Evolutionary conservation across 2,888 invertebrate genomes (phyloP), one percentile per base, ranked within the genome.

Genomic region (Vesta saturnalis): DNA sequence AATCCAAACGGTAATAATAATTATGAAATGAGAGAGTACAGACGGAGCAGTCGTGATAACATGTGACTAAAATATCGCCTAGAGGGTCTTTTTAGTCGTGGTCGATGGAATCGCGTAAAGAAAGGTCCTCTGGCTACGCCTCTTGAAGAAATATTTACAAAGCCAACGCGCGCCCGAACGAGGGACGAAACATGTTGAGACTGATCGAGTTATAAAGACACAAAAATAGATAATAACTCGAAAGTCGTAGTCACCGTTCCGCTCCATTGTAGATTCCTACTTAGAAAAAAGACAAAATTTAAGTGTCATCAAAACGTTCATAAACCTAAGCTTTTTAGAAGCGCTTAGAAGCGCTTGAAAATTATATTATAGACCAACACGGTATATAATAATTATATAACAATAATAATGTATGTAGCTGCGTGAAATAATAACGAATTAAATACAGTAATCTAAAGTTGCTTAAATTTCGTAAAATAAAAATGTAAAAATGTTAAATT

Each of bases 51-150:
- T 67, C 80, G 80, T 74, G 82, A 84, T 74, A 86, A 89, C 83
- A 90, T 90, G 87, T 90, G 90, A 90, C 90, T 90, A 90, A 90
- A 90, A 89, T 89, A 89, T 88, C 89, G 89, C 86, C 87, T 90
- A 87, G 90, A 90, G 88, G 89, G 89, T 86, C 85, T 90, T 85
- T 90, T 90, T 84, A 89, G 87, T 82, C 82, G 84, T 79, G 84
- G 84, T 74, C 80, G 83, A 59, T 85, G 84, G 83, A 82, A 81
- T 73, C 83, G 83, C 78, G 83, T 81, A 73, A 85, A 85, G 78
- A 85, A 85, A 74, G 85, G 85, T 75, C 83, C 83, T 79, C 83
- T 85, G 79, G 85, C 85, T 61, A 85, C 84, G 69, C 85, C 85
- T 66, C 78, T 85, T 73, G 85, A 85, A 73, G 85, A 85, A 72